Evolutionary conservation across 2,113 vertebrate species (phyloP).

Genomic region (Forbesichthys agassizii): DNA sequence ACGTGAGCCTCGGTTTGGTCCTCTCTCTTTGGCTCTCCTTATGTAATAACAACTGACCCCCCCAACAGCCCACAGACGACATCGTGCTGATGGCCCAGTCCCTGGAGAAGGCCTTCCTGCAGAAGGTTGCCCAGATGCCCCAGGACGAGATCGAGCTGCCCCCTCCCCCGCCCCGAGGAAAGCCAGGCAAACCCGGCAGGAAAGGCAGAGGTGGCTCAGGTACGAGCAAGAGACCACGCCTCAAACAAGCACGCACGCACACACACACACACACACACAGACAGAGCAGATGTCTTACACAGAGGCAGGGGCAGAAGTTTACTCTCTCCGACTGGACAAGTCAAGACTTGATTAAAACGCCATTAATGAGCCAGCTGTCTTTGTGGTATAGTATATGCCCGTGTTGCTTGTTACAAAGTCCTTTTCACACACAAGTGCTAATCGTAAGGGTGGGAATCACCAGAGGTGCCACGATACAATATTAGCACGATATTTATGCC

Average conservation of each 20-base stretch:
- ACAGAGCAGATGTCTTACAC: too few relatives aligned
- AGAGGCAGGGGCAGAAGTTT: too few relatives aligned
- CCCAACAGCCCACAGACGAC: constrained; percentile 86
- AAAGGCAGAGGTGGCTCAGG: constrained; percentile 76
- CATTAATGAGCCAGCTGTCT: too few relatives aligned
- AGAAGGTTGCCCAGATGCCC: constrained; percentile 94
- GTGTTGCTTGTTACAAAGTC: too few relatives aligned
- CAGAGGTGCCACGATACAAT: too few relatives aligned
- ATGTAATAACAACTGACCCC: not conserved
- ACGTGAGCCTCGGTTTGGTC: too few relatives aligned
- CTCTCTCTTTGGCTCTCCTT: not conserved
- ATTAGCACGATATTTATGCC: too few relatives aligned
- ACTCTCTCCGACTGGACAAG: too few relatives aligned
- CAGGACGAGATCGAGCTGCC: constrained; percentile 87
- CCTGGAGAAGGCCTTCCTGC: constrained; percentile 90
- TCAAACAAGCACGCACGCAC: not conserved
- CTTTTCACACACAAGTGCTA: too few relatives aligned
- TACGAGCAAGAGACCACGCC: constrained; percentile 32
- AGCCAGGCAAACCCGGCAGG: constrained; percentile 79
- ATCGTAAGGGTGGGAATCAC: too few relatives aligned
- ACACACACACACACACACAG: not conserved
- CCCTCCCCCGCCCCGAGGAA: constrained; percentile 80
- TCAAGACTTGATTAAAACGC: too few relatives aligned
- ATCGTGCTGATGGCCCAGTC: constrained; percentile 95
- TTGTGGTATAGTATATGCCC: too few relatives aligned